Evolutionary conservation across 35 echinoderm and acorn worm genomes (phyloP), one percentile per base, ranked within the genome.

Genomic region (Diadema setosum): DNA sequence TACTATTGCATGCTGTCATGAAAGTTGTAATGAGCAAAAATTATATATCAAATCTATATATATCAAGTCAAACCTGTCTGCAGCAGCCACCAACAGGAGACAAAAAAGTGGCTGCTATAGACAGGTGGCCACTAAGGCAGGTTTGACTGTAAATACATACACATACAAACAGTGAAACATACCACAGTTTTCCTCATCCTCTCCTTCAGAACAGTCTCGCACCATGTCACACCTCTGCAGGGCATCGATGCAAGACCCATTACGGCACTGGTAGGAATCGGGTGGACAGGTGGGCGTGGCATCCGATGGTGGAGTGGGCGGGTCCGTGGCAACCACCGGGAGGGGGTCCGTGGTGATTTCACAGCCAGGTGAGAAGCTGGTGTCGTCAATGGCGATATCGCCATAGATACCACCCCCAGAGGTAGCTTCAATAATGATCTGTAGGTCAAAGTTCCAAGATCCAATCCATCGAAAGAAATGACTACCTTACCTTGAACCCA

Each of bases 381-480:
- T 90, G 63, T 99, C 96, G 58, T 99, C 96, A 43, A 99, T 87
- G 15, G 89, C 92, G 9, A 99, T 99, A 78, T 99, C 96, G 7
- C 96, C 96, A 80, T 60, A 46, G 30, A 84, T 81, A 80, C 90
- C 92, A 55, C 84, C 48, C 2, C 96, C 96, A 35, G 88, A 82
- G 3, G 81, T 85, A 31, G 89, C 89, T 87, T 99, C 93, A 39
- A 99, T 99, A 8, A 99, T 97, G 23, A 97, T 87, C 95, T 97
- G 76, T 30, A 42, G 36, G 33, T 59, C 26, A 75, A n/a, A 78
- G 29, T 59, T 59, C 26, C 5, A n/a, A n/a, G n/a, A n/a, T n/a
- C n/a, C n/a, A n/a, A n/a, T n/a, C n/a, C n/a, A n/a, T n/a, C n/a
- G n/a, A n/a, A n/a, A n/a, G n/a, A n/a, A n/a, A n/a, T n/a, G n/a